Evolutionary conservation across 2,888 invertebrate genomes (phyloP).

Genomic region (Meghimatium bilineatum): DNA sequence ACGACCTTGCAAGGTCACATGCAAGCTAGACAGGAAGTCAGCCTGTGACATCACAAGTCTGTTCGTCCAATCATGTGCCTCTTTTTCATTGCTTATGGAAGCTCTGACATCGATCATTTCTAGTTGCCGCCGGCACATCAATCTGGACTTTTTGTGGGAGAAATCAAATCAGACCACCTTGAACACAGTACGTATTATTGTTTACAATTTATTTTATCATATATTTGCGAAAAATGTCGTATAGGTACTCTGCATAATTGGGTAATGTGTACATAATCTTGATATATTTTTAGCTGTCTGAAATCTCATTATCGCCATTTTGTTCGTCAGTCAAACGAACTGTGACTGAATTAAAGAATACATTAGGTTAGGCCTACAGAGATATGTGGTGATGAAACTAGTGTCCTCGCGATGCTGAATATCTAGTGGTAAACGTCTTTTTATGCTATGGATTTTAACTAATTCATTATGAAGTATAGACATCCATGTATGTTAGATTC

Average conservation of each 20-base stretch:
- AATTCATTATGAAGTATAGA: no score
- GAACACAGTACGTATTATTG: conserved; percentile 46
- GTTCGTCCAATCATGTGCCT: conserved; percentile 19
- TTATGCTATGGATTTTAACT: no score
- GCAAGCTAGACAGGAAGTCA: background rate
- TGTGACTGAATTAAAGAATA: no score
- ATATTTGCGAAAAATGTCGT: background rate
- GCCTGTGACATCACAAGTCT: conserved; percentile 2
- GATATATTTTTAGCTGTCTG: background rate
- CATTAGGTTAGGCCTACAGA: no score
- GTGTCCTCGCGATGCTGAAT: no score
- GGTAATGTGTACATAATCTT: background rate
- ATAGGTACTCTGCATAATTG: background rate
- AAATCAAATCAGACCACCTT: conserved; percentile 45
- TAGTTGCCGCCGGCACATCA: conserved; percentile 65
- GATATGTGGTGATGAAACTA: no score
- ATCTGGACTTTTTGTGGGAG: conserved; percentile 70
- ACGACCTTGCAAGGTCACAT: background rate
- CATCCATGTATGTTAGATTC: no score
- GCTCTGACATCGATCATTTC: conserved; percentile 67
- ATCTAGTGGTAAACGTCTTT: no score
- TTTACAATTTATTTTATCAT: background rate
- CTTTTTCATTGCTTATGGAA: conserved; percentile 59
- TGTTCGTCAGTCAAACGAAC: background rate
- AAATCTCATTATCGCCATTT: conserved; percentile 40